Percentiles rank a stretch among this genome's conserved stretches.
phyloP scores from a whole-genome alignment of 2,113 vertebrate species.

The Eupsittula cactorum region DNA sequence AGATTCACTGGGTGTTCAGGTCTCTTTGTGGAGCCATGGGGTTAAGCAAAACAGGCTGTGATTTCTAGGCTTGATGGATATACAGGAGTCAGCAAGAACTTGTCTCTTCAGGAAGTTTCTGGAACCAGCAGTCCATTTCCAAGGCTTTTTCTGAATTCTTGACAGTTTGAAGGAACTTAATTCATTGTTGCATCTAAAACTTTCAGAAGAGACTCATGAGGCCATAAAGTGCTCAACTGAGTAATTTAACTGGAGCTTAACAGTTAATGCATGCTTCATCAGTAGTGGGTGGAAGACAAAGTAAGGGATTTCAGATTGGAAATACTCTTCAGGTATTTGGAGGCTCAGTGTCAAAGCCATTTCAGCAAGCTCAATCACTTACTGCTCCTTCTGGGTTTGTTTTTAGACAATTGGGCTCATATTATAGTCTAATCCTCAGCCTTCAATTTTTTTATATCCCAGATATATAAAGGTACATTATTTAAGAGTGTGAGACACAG shows the following conservation, averaged over 20 bases:
- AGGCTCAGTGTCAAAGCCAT: background rate
- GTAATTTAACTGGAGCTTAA: background rate
- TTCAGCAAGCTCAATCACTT: background rate
- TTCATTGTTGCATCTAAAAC: background rate
- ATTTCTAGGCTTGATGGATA: background rate
- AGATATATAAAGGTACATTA: background rate
- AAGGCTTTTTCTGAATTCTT: background rate
- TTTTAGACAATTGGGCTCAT: background rate
- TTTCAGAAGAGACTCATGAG: background rate
- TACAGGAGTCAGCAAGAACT: background rate
- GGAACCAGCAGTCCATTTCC: background rate
- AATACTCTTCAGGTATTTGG: background rate
- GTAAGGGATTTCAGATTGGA: background rate
- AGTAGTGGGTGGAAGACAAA: background rate
- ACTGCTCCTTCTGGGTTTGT: background rate
- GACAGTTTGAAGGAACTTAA: background rate
- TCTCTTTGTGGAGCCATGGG: background rate
- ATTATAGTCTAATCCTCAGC: background rate
- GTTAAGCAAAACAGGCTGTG: background rate
- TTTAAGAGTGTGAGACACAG: background rate
- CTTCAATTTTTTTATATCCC: background rate
- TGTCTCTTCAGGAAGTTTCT: background rate
- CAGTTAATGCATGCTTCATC: background rate
- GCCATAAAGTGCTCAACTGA: background rate
- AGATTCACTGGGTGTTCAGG: background rate